Evolutionary conservation across 2,113 vertebrate genomes (phyloP), one percentile per base, ranked within the genome.

Genomic region (Ursus arctos): DNA sequence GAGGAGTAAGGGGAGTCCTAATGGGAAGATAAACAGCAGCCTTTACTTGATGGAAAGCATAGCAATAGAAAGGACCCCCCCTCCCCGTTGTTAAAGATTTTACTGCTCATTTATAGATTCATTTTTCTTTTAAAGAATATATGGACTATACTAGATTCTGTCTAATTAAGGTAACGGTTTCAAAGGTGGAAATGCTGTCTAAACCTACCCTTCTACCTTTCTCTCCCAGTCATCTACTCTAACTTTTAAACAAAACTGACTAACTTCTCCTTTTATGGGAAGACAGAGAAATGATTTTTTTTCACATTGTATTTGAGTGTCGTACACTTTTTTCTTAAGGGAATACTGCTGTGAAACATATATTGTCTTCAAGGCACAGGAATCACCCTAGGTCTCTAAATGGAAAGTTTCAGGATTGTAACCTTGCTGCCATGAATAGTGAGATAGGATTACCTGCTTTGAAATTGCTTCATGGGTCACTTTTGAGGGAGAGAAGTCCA

Each of bases 241-340:
- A 26, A 74, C 28, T 92, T 94, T 93, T 91, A 86, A 76, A 80
- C 53, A 97, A 81, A 94, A 88, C 33, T 83, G n/a, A 86, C 55
- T 96, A 84, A 87, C 49, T 71, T 90, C 26, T 97, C 77, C 36
- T 86, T 67, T 33, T 94, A 61, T 59, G 21, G 14, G 76, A 94
- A 94, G 88, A 96, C 40, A 69, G 83, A 94, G 84, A 88, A 87
- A 71, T 94, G n/a, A 84, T 96, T 92, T 95, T 82, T 74, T 51
- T 0, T 14, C 69, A 88, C 14, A 59, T 96, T 97, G 59, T 63
- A 81, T 81, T 82, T 91, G 51, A 47, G 16, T 95, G 83, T 90
- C 88, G 91, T 61, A 77, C 6, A 89, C 22, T 96, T 51, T 91
- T 76, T 95, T 95, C 80, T 96, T 91, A 95, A 94, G 36, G 79